Base-by-base conservation (phyloP, 1,140 invertebrate genomes). In the Tribolium castaneum region DNA sequence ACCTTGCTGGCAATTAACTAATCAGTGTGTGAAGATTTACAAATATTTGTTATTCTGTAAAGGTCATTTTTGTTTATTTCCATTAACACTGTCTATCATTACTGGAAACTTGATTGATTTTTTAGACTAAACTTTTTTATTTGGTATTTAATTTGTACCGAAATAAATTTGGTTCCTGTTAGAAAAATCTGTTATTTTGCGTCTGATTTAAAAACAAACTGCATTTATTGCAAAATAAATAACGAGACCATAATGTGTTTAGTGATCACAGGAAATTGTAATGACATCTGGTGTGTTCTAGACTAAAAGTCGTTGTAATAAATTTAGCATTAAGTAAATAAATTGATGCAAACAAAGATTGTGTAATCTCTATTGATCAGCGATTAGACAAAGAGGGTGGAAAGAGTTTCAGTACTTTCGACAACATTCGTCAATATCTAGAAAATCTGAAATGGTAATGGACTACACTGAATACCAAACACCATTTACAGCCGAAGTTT, bases 331-430 rank as follows among this genome's bases (percentile, higher is more conserved):
- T 35, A 66, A 7, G 59, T 30, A 66, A 66, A 66, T 66, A 66
- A 66, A 66, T 66, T 34, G 34, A 66, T 66, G 59, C 59, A 66
- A 66, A 66, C 59, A 45, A 45, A 45, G 39, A 66, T 66, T 66
- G 30, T 34, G 59, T 66, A 66, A 66, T 66, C 59, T 35, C 30
- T 66, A 66, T 66, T 66, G 59, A 66, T 66, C 59, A 34, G 30
- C 9, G 59, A 66, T 66, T 66, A 66, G 59, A 30, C n/a, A 30
- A 30, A 35, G 30, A 30, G 59, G 54, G 59, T n/a, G 9, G 30
- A 30, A 30, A 16, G 9, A 22, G 59, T 35, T 66, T 39, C 13
- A 14, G 25, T 9, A 66, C 59, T 66, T 30, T 66, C 59, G 10
- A 59, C 10, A 59, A 4, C 59, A 35, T 66, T 35, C 59, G 59